Evolutionary conservation across 2,888 invertebrate species (phyloP).

Genomic region (Cepaea hortensis): DNA sequence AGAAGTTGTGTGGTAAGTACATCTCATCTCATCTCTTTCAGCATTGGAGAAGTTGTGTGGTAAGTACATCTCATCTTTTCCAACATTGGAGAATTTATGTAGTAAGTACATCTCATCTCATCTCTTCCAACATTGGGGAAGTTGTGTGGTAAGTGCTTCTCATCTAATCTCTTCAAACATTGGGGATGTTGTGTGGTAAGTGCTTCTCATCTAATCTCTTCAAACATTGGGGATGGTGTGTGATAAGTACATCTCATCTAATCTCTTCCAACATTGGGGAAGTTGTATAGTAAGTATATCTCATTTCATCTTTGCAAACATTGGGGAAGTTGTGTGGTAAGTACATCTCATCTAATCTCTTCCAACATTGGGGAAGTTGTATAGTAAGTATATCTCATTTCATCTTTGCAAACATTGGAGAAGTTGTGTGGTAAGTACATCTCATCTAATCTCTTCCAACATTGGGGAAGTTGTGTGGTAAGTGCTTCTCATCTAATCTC

Average conservation of each 20-base stretch:
- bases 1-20: slow-evolving; percentile 82
- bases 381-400: too few relatives aligned
- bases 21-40: slow-evolving; percentile 94
- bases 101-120: too few relatives aligned
- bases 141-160: too few relatives aligned
- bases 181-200: slow-evolving; percentile 86
- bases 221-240: slow-evolving; percentile 85
- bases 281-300: too few relatives aligned
- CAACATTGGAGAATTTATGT: too few relatives aligned
- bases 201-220: slow-evolving; percentile 7
- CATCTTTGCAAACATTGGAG: too few relatives aligned
- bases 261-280: too few relatives aligned
- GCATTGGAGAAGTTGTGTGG: slow-evolving; percentile 92
- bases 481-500: slow-evolving; percentile 42
- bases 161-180: slow-evolving; percentile 96
- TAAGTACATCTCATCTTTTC: slow-evolving; percentile 52
- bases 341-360: too few relatives aligned
- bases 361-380: too few relatives aligned
- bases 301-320: neutral
- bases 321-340: too few relatives aligned
- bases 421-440: slow-evolving; percentile 76
- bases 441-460: slow-evolving; percentile 95
- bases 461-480: slow-evolving; percentile 89
- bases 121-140: too few relatives aligned
- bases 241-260: slow-evolving; percentile 61